Base-by-base conservation (phyloP, 1,140 invertebrate genomes). In the Sarcophaga peregrina region DNA sequence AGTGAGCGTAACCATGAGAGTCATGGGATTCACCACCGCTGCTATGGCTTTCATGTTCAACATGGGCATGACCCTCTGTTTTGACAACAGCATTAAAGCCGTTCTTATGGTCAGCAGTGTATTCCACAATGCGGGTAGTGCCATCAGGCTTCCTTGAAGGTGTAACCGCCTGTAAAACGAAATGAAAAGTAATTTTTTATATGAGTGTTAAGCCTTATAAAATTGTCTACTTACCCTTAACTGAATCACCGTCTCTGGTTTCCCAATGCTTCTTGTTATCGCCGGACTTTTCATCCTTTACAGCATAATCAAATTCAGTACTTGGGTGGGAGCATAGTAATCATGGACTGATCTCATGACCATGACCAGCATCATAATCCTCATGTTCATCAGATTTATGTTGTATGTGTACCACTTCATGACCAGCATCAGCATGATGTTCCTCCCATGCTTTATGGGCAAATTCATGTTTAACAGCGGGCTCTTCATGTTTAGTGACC, bases 131-230 rank as follows among this genome's bases (percentile, higher is more conserved):
- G 25, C 93, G 91, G 15, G 91, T 90, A 45, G 91, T 92, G 62
- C 93, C 93, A 85, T 93, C 93, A n/a, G 17, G 93, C 91, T 84
- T 94, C 93, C 84, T 93, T 91, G 20, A 94, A 85, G 15, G 92
- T 92, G 86, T 93, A 93, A 82, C 91, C 90, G 83, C 92, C 92
- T 91, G 86, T 54, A 20, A 7, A 37, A 13, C 1, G 4, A 37
- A 37, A 52, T 13, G 50, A 52, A 37, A 47, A 82, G 25, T 13
- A 25, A 10, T 1, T 52, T 52, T 52, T 52, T 52, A 10, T 52
- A 1, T 52, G 50, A 52, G 2, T 52, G 5, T 1, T 37, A 37
- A 37, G 25, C 2, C 50, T 52, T 13, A 52, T 10, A 52, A 9
- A 8, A 74, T 45, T 15, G 46, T 0, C 15, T 54, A 72, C 74